Percentiles rank a stretch among this genome's conserved stretches.
phyloP scores from a whole-genome alignment of 37 sponge, comb jelly and placozoan species.

The Diacarnus erythraeanus region DNA sequence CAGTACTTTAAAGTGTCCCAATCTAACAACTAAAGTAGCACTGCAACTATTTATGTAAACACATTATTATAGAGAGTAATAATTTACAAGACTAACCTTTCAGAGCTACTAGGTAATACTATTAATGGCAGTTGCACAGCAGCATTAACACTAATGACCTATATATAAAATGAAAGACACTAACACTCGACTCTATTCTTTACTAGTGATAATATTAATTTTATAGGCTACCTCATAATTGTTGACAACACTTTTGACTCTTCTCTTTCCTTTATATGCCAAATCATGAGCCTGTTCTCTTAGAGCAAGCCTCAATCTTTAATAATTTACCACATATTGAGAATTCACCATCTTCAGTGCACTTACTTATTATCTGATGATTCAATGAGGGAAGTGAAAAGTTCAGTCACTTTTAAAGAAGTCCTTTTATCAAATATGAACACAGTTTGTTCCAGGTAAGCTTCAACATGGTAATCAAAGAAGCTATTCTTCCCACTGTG shows the following conservation, averaged over 20 bases:
- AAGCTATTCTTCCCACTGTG: neutral
- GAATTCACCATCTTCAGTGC: neutral
- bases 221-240: neutral
- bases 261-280: neutral
- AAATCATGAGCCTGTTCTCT: neutral
- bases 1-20: neutral
- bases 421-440: slow-evolving; percentile 2
- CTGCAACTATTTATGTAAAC: neutral
- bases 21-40: neutral
- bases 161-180: neutral
- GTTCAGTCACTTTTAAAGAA: neutral
- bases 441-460: neutral
- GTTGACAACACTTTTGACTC: neutral
- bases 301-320: neutral
- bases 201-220: neutral
- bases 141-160: neutral
- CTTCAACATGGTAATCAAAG: neutral
- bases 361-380: neutral
- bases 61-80: neutral
- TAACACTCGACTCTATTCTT: neutral
- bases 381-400: neutral
- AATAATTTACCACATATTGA: neutral
- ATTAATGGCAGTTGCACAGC: neutral
- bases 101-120: neutral
- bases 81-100: neutral